Percentiles rank a stretch among this genome's conserved stretches.
phyloP scores from a whole-genome alignment of 1,140 invertebrate genomes.

The Bombus haemorrhoidalis region DNA sequence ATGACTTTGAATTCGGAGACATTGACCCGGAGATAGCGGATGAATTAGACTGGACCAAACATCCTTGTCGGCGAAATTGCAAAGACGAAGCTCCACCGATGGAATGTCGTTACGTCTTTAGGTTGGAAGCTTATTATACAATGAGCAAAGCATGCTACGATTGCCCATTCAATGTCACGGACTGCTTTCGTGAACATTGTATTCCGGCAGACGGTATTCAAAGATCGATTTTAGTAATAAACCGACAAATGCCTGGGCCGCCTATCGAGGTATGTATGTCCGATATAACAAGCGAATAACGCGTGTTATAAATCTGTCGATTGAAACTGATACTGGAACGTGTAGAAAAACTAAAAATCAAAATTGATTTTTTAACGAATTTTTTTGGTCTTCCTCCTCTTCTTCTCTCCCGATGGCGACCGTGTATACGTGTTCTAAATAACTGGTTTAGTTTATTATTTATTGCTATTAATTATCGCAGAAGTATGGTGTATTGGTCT shows the following conservation, averaged over 20 bases:
- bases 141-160: slow-evolving; percentile 94
- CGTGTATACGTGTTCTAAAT: too few relatives aligned
- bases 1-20: slow-evolving; percentile 24
- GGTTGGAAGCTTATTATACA: slow-evolving; percentile 90
- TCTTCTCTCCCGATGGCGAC: too few relatives aligned
- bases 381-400: neutral
- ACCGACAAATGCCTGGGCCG: slow-evolving; percentile 94
- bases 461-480: neutral
- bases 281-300: neutral
- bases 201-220: slow-evolving; percentile 91
- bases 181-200: slow-evolving; percentile 91
- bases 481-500: neutral
- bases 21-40: slow-evolving; percentile 49
- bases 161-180: slow-evolving; percentile 89
- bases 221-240: slow-evolving; percentile 89
- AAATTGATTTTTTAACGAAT: neutral
- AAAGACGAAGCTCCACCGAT: slow-evolving; percentile 82
- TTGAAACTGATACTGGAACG: neutral
- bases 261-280: slow-evolving; percentile 86
- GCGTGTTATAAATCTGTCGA: neutral
- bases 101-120: slow-evolving; percentile 88
- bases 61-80: slow-evolving; percentile 84
- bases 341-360: neutral
- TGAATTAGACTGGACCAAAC: slow-evolving; percentile 52
- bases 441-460: too few relatives aligned